These are phyloP conservation scores for Merodon equestris DNA, from an alignment of 2,888 invertebrate species.

Conservation along the genomic window DNA sequence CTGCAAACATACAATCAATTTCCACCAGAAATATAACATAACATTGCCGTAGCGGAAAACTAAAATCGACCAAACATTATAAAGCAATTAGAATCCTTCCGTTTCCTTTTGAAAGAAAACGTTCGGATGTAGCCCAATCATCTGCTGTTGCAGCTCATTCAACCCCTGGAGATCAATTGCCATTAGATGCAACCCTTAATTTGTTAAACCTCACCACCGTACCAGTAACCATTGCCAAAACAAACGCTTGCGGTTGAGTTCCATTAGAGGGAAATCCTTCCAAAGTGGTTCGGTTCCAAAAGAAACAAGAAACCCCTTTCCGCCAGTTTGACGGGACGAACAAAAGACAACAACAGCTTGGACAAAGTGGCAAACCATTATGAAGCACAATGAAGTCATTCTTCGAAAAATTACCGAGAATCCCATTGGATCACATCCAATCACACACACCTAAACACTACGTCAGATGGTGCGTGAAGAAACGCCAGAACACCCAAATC, in stretches of 20 bases:
- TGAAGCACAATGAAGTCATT: slow-evolving; percentile 61
- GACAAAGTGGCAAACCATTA: slow-evolving; percentile 54
- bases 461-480: slow-evolving; percentile 65
- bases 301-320: slow-evolving; percentile 31
- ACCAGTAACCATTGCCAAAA: slow-evolving; percentile 54
- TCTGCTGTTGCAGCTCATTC: slow-evolving; percentile 36
- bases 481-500: slow-evolving; percentile 64
- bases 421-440: slow-evolving; percentile 58
- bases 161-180: slow-evolving; percentile 50
- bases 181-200: slow-evolving; percentile 60
- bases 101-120: slow-evolving; percentile 17
- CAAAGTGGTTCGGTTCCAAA: slow-evolving; percentile 8
- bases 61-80: slow-evolving; percentile 60
- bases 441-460: too few species aligned
- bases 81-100: slow-evolving; percentile 56
- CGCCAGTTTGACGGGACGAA: slow-evolving; percentile 43
- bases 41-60: background rate
- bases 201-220: slow-evolving; percentile 24
- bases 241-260: slow-evolving; percentile 60
- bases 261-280: slow-evolving; percentile 43
- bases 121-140: slow-evolving; percentile 34
- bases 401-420: slow-evolving; percentile 58
- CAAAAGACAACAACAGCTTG: slow-evolving; percentile 52
- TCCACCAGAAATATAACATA: too few species aligned
- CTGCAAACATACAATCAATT: too few species aligned